A percentile compares a stretch with the other conserved stretches of the same genome.
phyloP scores from a whole-genome alignment of 2,797 vertebrate species.

The Remorina albescens region DNA sequence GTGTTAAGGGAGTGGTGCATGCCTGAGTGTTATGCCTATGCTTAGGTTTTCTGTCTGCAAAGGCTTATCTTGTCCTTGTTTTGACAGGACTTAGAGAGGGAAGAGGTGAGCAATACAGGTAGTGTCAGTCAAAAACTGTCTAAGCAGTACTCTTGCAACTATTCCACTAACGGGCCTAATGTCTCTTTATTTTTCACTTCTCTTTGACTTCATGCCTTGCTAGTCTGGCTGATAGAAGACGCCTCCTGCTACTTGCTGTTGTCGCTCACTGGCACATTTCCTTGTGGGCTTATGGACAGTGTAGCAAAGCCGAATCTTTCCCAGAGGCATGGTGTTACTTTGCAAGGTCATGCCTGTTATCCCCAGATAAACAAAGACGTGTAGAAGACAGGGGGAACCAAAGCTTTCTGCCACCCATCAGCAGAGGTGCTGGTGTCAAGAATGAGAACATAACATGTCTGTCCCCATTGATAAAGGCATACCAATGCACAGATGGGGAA shows the following conservation, averaged over 20 bases:
- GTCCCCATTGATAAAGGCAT: constrained; percentile 72
- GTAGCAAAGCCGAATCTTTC: constrained; percentile 59
- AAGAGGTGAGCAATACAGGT: constrained; percentile 61
- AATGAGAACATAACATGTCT: constrained; percentile 62
- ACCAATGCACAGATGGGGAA: constrained; percentile 47
- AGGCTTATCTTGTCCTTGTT: constrained; percentile 69
- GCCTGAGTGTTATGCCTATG: constrained; percentile 50
- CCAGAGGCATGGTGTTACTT: constrained; percentile 55
- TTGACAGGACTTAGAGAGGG: constrained; percentile 62
- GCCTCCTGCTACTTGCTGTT: constrained; percentile 44
- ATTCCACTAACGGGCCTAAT: constrained; percentile 43
- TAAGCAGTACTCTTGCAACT: constrained; percentile 40
- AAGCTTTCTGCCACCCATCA: constrained; percentile 52
- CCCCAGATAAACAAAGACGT: constrained; percentile 79
- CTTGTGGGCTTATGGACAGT: constrained; percentile 52
- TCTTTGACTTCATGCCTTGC: constrained; percentile 33
- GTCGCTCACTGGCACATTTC: constrained; percentile 51
- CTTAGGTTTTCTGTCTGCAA: constrained; percentile 55
- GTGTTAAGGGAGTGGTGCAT: constrained; percentile 50
- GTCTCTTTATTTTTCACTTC: constrained; percentile 44
- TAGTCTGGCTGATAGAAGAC: constrained; percentile 45
- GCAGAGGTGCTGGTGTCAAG: constrained; percentile 48
- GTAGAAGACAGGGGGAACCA: constrained; percentile 54
- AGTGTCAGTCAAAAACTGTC: constrained; percentile 59
- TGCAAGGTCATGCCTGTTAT: constrained; percentile 81